These are phyloP conservation scores for Oryzias melastigma DNA, from an alignment of 2,113 vertebrate genomes.

Conservation along the genomic window DNA sequence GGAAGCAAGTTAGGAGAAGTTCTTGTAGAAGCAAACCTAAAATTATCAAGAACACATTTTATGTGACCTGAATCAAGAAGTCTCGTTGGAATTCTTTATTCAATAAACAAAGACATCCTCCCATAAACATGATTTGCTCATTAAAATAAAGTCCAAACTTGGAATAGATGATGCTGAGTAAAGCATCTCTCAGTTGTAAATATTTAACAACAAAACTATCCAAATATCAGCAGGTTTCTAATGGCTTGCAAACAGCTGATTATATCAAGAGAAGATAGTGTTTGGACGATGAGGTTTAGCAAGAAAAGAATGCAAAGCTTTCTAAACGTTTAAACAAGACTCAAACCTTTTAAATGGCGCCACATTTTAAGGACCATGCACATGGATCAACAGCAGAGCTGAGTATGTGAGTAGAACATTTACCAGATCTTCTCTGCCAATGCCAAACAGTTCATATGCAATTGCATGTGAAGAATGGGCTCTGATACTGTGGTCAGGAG, in stretches of 20 bases:
- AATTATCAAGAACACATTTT: slow-evolving; percentile 9
- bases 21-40: slow-evolving; percentile 22
- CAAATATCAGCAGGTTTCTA: background rate
- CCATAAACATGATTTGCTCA: background rate
- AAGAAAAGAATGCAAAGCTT: slow-evolving; percentile 2
- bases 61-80: background rate
- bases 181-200: slow-evolving; percentile 17
- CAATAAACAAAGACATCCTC: background rate
- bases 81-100: background rate
- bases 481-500: too few relatives aligned
- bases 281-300: slow-evolving; percentile 16
- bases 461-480: too few relatives aligned
- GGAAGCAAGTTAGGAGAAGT: slow-evolving; percentile 2
- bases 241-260: slow-evolving; percentile 20
- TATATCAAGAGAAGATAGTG: background rate
- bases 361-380: background rate
- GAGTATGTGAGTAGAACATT: too few relatives aligned
- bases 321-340: too few relatives aligned
- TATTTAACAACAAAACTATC: slow-evolving; percentile 20
- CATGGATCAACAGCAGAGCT: background rate
- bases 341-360: too few relatives aligned
- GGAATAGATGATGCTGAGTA: background rate
- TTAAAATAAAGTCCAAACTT: slow-evolving; percentile 3
- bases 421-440: too few relatives aligned
- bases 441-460: too few relatives aligned